Evolutionary conservation across 2,888 invertebrate species (phyloP).

Genomic region (Phasia obesa): DNA sequence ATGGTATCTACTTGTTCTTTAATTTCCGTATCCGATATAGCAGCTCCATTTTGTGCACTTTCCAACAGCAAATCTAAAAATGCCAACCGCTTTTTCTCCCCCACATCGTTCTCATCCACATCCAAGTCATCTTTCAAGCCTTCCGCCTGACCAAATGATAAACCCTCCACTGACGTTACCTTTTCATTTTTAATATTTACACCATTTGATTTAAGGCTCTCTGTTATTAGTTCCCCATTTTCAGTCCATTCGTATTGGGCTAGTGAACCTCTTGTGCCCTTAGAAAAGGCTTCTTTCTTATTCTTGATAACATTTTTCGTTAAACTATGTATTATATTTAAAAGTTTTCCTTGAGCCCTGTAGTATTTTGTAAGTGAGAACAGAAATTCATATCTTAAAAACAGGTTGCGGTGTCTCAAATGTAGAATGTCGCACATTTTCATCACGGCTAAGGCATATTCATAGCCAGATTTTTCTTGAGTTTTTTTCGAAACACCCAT

Average conservation of each 20-base stretch:
- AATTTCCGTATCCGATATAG: conserved; percentile 89
- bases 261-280: conserved; percentile 84
- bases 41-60: conserved; percentile 88
- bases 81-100: conserved; percentile 91
- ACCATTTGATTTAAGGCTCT: conserved; percentile 60
- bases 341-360: conserved; percentile 88
- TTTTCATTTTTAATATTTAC: conserved; percentile 32
- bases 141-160: conserved; percentile 88
- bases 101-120: conserved; percentile 89
- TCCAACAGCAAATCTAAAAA: conserved; percentile 94
- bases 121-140: conserved; percentile 91
- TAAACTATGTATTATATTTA: conserved; percentile 90
- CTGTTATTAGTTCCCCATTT: conserved; percentile 68
- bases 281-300: conserved; percentile 89
- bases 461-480: conserved; percentile 91
- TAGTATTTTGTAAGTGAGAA: conserved; percentile 90
- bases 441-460: conserved; percentile 94
- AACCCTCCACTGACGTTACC: conserved; percentile 84
- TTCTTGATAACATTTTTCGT: conserved; percentile 90
- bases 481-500: conserved; percentile 94
- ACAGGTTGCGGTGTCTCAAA: conserved; percentile 90
- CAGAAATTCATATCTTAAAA: conserved; percentile 89
- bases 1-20: conserved; percentile 93
- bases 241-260: conserved; percentile 76
- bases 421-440: conserved; percentile 94